Percentiles rank a stretch among this genome's conserved stretches.
phyloP scores from a whole-genome alignment of 2,888 invertebrate species.

The Ochropacha duplaris region DNA sequence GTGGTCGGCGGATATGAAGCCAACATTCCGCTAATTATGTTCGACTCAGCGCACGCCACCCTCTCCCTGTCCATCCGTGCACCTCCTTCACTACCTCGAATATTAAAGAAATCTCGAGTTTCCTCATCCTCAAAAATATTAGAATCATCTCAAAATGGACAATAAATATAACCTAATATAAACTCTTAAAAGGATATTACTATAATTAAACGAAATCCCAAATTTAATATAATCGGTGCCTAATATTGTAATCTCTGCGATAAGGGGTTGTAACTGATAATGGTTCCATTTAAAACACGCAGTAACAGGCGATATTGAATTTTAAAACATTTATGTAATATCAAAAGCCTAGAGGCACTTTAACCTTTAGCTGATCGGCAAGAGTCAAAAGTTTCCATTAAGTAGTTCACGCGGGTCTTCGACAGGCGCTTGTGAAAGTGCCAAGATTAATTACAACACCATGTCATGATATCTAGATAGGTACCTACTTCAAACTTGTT shows the following conservation, averaged over 20 bases:
- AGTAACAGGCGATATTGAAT: background rate
- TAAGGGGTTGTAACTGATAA: background rate
- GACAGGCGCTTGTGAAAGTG: background rate
- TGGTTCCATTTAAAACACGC: background rate
- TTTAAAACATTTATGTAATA: background rate
- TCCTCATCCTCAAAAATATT: background rate
- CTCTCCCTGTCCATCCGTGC: background rate
- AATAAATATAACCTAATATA: background rate
- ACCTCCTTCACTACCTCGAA: background rate
- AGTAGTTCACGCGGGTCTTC: background rate
- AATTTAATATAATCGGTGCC: background rate
- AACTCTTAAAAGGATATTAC: background rate
- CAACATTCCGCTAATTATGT: background rate
- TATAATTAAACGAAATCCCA: background rate
- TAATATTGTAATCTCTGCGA: background rate
- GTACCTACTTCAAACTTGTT: background rate
- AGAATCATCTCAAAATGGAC: background rate
- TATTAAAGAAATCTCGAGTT: background rate
- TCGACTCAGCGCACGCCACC: background rate
- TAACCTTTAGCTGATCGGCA: background rate
- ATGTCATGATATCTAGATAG: background rate
- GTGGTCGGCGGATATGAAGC: background rate
- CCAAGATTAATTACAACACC: background rate
- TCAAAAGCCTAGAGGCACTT: background rate
- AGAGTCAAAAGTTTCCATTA: background rate